Evolutionary conservation across 2,113 vertebrate genomes (phyloP).

Genomic region (Psilopogon haemacephalus): DNA sequence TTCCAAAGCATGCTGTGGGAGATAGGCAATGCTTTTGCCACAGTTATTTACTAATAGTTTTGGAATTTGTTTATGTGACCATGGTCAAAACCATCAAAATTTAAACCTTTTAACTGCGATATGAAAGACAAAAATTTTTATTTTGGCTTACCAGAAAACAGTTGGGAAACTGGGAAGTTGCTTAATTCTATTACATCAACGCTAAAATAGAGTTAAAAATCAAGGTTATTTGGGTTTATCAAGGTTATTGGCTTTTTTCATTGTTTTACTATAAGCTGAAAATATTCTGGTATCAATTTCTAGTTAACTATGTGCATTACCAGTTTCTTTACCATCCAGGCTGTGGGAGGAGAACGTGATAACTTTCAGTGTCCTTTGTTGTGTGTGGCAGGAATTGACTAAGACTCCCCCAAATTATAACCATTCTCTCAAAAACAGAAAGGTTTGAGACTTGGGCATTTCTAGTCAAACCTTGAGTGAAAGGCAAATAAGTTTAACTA

Average conservation of each 20-base stretch:
- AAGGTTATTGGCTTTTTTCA: accelerated
- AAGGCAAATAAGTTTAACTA: background rate
- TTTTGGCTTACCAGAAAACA: background rate
- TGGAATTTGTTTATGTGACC: background rate
- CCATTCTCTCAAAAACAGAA: background rate
- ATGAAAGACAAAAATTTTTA: background rate
- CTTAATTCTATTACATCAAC: background rate
- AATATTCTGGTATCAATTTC: background rate
- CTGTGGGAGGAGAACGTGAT: background rate
- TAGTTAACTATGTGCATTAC: background rate
- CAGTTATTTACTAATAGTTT: background rate
- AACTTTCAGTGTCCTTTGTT: background rate
- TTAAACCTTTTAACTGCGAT: background rate
- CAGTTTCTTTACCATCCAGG: background rate
- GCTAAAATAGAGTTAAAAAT: background rate
- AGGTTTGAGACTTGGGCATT: background rate
- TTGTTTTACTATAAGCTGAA: background rate
- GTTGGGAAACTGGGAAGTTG: background rate
- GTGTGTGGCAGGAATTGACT: background rate
- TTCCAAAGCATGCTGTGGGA: background rate
- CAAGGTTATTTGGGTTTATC: background rate
- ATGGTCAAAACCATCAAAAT: background rate
- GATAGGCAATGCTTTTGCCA: background rate
- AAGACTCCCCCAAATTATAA: background rate
- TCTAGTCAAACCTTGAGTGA: background rate